A percentile compares a stretch with the other conserved stretches of the same genome.
Evolutionary conservation across 2,113 vertebrate genomes (phyloP).

Genomic region (Phylloscopus trochiloides): DNA sequence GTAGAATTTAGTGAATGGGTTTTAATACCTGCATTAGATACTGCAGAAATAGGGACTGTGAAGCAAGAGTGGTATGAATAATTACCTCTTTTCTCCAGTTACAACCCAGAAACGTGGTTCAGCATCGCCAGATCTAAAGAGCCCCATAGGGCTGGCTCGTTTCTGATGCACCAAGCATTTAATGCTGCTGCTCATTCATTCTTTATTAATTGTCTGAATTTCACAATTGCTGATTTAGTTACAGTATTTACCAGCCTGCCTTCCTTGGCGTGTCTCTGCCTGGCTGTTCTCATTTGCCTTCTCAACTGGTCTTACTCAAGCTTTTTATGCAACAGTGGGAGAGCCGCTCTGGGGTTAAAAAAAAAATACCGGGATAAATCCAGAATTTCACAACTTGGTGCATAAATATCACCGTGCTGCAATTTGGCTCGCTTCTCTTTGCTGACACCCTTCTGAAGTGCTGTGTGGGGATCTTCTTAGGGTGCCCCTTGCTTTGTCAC

Average conservation of each 20-base stretch:
- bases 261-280: background rate
- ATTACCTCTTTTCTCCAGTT: background rate
- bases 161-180: background rate
- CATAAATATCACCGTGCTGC: accelerated
- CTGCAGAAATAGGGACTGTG: background rate
- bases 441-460: background rate
- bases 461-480: background rate
- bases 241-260: background rate
- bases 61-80: background rate
- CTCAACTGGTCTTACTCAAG: background rate
- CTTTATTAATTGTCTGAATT: slow-evolving; percentile 45
- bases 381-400: background rate
- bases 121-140: background rate
- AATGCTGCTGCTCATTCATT: slow-evolving; percentile 11
- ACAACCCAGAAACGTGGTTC: background rate
- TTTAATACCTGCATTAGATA: background rate
- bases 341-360: background rate
- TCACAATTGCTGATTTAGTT: slow-evolving; percentile 23
- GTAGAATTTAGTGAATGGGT: background rate
- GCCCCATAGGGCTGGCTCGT: background rate
- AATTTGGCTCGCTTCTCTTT: background rate
- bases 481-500: background rate
- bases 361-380: background rate
- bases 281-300: background rate
- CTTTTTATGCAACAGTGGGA: background rate